phyloP scores from a whole-genome alignment of 2,888 invertebrate species.

The Stenurella melanura region DNA sequence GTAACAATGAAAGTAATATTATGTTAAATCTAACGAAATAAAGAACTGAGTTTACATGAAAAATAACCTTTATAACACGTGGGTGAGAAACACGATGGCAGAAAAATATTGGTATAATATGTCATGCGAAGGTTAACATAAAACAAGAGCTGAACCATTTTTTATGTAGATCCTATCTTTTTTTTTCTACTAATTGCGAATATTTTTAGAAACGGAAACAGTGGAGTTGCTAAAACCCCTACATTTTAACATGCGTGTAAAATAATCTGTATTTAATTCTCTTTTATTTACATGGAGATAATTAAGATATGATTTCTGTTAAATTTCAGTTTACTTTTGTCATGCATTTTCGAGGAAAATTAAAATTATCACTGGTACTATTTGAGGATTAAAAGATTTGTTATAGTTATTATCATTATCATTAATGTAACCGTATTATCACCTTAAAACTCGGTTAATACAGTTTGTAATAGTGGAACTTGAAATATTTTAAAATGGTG shows the following conservation, averaged over 20 bases:
- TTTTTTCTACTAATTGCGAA: constrained; percentile 1
- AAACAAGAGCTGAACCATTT: constrained; percentile 12
- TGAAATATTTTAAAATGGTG: too few species aligned
- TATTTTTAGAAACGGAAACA: neutral
- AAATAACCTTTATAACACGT: constrained; percentile 2
- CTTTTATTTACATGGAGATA: neutral
- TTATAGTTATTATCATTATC: too few species aligned
- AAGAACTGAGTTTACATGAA: constrained; percentile 12
- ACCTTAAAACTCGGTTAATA: too few species aligned
- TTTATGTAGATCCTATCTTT: constrained; percentile 15
- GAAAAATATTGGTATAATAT: constrained; percentile 14
- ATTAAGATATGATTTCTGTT: neutral
- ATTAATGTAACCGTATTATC: too few species aligned
- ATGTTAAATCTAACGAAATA: neutral
- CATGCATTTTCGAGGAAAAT: too few species aligned
- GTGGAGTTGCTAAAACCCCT: neutral
- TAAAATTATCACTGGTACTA: too few species aligned
- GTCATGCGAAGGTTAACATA: constrained; percentile 16
- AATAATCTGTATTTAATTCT: neutral
- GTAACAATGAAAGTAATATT: neutral
- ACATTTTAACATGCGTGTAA: constrained; percentile 2
- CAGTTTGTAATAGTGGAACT: too few species aligned
- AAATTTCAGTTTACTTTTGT: too few species aligned
- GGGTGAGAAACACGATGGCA: constrained; percentile 9
- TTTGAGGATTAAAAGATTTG: too few species aligned